phyloP scores from a whole-genome alignment of 2,797 vertebrate species.

The Salmo trutta region DNA sequence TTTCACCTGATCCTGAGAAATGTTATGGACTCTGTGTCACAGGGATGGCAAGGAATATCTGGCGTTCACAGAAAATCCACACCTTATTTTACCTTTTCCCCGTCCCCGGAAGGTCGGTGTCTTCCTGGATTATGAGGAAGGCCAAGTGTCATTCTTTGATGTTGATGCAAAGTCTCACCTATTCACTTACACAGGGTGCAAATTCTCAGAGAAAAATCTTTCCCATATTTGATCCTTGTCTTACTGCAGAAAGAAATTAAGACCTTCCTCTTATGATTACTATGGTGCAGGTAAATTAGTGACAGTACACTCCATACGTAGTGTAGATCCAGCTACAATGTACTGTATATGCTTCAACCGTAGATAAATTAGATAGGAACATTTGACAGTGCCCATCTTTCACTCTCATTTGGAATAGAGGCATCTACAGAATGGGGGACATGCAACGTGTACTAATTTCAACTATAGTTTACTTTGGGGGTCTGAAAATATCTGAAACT shows the following conservation, averaged over 20 bases:
- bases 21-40: slow-evolving; percentile 24
- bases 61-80: not conserved
- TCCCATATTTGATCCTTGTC: slow-evolving; percentile 22
- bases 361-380: no score
- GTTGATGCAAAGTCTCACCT: slow-evolving; percentile 21
- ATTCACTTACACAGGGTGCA: slow-evolving; percentile 23
- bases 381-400: no score
- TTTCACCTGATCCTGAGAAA: not conserved
- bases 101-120: slow-evolving; percentile 17
- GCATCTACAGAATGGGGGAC: no score
- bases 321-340: not conserved
- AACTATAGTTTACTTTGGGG: no score
- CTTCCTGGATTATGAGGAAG: slow-evolving; percentile 43
- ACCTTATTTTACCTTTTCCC: not conserved
- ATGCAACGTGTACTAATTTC: no score
- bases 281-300: not conserved
- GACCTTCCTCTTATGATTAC: slow-evolving; percentile 5
- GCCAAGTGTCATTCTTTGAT: slow-evolving; percentile 25
- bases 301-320: not conserved
- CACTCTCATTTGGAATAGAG: no score
- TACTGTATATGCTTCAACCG: no score
- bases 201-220: slow-evolving; percentile 3
- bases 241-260: slow-evolving; percentile 1
- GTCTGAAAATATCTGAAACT: no score
- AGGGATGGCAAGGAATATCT: slow-evolving; percentile 7